Base-by-base conservation (phyloP, 92 coral and sea anemone genomes). In the Zoanthus sansibaricus region DNA sequence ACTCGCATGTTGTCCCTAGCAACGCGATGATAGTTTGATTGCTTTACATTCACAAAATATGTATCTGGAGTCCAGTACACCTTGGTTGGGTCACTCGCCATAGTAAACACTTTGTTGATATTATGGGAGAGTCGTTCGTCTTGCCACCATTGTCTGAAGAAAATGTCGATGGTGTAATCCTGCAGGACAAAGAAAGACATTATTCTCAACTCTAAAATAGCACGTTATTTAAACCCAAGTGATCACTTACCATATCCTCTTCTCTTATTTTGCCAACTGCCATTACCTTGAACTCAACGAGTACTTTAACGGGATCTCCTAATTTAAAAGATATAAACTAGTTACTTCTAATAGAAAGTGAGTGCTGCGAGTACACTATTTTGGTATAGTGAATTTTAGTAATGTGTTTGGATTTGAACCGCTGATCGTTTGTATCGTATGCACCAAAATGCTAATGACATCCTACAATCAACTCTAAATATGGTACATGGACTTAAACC, bases 81-180 rank as follows among this genome's bases (percentile, higher is more conserved):
- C 10, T 91, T 73, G 13, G 91, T 71, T 0, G 95, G 95, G n/a
- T 92, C 91, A 6, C 86, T 61, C 7, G 97, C 97, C 84, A 92
- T 92, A 20, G 90, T 92, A 68, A 93, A 92, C 72, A 92, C 95
- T 62, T 94, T 96, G 25, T 91, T 86, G 13, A 86, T 76, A 16
- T 82, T 87, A 67, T 89, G 95, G 3, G 96, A 89, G 9, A 96
- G 82, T 7, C 98, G 87, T 1, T 87, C 87, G 79, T 96, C 98
- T 44, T 77, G 86, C 98, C 98, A 96, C 91, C 94, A 94, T 48
- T 96, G 98, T 70, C 98, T 91, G 78, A 96, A 96, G 94, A 94
- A 96, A 18, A 96, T 75, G 72, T 96, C 98, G 70, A 96, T 83
- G 33, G 97, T 91, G 62, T 86, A 89, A 51, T 94, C 94, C 98